A percentile compares a stretch with the other conserved stretches of the same genome.
Evolutionary conservation across 2,888 invertebrate genomes (phyloP).

Genomic region (Caenorhabditis sinica): DNA sequence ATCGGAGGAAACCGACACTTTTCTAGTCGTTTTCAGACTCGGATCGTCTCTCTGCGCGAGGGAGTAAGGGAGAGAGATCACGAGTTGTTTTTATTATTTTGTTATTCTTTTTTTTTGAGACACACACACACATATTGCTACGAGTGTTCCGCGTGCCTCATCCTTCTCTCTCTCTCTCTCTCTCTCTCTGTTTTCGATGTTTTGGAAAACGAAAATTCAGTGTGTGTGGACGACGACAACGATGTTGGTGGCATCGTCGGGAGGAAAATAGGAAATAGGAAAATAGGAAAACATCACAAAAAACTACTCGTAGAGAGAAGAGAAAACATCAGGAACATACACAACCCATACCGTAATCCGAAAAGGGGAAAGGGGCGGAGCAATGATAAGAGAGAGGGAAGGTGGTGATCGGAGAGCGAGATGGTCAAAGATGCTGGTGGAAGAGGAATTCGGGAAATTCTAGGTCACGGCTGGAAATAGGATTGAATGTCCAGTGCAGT

Average conservation of each 20-base stretch:
- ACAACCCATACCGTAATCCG: constrained; percentile 46
- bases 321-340: constrained; percentile 6
- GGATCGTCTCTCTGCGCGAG: constrained; percentile 40
- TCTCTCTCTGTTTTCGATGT: constrained; percentile 7
- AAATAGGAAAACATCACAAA: constrained; percentile 44
- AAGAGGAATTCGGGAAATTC: too few species aligned
- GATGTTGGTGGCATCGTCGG: neutral
- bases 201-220: constrained; percentile 28
- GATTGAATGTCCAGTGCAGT: too few species aligned
- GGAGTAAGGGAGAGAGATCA: constrained; percentile 37
- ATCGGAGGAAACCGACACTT: neutral
- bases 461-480: too few species aligned
- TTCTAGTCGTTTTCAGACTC: neutral
- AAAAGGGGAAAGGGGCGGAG: constrained; percentile 6
- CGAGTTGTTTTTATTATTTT: constrained; percentile 65
- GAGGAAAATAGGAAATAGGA: constrained; percentile 23
- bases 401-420: too few species aligned
- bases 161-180: constrained; percentile 16
- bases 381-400: neutral
- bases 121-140: constrained; percentile 31
- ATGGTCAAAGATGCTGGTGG: too few species aligned
- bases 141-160: constrained; percentile 51
- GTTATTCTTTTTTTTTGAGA: constrained; percentile 59
- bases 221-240: constrained; percentile 9
- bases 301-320: constrained; percentile 37